These are phyloP conservation scores for Anarrhichthys ocellatus DNA, from an alignment of 2,113 vertebrate species.

Conservation along the genomic window DNA sequence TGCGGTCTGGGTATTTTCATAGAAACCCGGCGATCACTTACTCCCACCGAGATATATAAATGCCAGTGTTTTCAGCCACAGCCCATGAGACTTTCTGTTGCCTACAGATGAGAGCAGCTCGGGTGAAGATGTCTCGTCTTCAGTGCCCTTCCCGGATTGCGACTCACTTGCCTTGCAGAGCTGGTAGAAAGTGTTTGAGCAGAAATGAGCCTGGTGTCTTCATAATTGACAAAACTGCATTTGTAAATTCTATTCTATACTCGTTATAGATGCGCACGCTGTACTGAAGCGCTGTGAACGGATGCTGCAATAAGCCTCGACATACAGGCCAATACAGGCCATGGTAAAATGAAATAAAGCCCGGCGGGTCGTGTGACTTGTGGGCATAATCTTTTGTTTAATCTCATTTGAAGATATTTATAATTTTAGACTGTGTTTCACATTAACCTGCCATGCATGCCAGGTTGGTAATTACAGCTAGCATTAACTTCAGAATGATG, in stretches of 20 bases:
- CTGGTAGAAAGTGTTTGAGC: conserved; percentile 27
- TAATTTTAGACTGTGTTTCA: conserved; percentile 43
- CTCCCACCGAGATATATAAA: conserved; percentile 19
- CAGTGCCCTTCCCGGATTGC: conserved; percentile 60
- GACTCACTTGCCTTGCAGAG: conserved; percentile 19
- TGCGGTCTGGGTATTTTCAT: conserved; percentile 5
- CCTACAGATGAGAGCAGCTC: conserved; percentile 35
- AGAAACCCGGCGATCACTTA: background rate
- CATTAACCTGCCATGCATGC: conserved; percentile 47
- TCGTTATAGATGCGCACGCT: background rate
- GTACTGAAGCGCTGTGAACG: conserved; percentile 1
- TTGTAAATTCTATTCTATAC: conserved; percentile 19
- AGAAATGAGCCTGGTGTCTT: conserved; percentile 34
- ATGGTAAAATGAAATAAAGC: conserved; percentile 57
- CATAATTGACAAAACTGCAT: conserved; percentile 37
- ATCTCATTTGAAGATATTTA: conserved; percentile 61
- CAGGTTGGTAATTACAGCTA: conserved; percentile 44
- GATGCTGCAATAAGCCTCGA: conserved; percentile 26
- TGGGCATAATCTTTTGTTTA: conserved; percentile 46
- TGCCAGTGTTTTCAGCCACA: conserved; percentile 10
- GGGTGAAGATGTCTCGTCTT: conserved; percentile 49
- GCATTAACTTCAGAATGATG: conserved; percentile 61
- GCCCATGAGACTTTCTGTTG: conserved; percentile 26
- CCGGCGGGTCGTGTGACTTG: conserved; percentile 56
- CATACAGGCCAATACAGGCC: conserved; percentile 41